A percentile compares a stretch with the other conserved stretches of the same genome.
These are phyloP conservation scores for Artibeus jamaicensis DNA, from an alignment of 2,797 vertebrate species.

Conservation along the genomic window DNA sequence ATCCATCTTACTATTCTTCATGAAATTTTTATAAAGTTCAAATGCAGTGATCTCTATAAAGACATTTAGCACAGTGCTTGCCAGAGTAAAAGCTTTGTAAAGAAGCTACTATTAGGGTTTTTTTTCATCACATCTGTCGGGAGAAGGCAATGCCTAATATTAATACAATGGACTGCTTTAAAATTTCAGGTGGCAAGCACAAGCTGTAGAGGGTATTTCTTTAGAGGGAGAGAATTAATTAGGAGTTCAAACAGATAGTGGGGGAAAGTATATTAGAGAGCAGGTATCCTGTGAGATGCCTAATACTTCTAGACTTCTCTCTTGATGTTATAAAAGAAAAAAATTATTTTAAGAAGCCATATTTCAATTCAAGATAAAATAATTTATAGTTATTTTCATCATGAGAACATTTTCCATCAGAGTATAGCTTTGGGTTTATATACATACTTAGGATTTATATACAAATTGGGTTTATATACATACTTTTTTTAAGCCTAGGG, in stretches of 20 bases:
- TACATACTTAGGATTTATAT: neutral
- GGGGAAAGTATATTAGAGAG: neutral
- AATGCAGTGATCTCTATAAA: neutral
- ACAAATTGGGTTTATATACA: too few relatives aligned
- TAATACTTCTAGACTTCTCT: neutral
- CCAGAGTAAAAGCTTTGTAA: neutral
- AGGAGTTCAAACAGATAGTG: neutral
- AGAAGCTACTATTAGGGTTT: neutral
- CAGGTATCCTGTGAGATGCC: neutral
- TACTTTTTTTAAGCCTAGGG: constrained; percentile 22
- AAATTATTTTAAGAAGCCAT: neutral
- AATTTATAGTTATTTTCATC: constrained; percentile 22
- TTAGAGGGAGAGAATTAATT: neutral
- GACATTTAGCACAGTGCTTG: neutral
- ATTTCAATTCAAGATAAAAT: neutral
- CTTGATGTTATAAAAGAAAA: neutral
- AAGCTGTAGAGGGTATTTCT: neutral
- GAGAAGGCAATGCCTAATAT: neutral
- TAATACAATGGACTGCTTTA: neutral
- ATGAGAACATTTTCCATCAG: neutral
- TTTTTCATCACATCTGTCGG: neutral
- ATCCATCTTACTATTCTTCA: neutral
- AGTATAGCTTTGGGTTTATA: neutral
- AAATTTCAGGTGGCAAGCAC: neutral
- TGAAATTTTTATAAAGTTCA: neutral